Conservation (phyloP, 2,113 vertebrate genomes). For the Fulmarus glacialis region DNA sequence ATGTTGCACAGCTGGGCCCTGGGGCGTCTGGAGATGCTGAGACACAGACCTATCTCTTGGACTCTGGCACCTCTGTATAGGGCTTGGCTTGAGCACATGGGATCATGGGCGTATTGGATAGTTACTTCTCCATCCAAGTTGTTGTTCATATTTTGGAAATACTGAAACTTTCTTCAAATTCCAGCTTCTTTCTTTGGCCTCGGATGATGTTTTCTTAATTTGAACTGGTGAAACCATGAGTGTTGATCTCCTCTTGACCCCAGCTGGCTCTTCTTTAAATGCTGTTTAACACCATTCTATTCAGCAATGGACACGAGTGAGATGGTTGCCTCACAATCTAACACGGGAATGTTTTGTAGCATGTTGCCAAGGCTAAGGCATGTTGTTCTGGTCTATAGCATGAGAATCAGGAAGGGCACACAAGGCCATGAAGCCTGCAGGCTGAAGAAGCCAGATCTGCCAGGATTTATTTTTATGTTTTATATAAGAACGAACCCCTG, state of each 20-base stretch:
- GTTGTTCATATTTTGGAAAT: neutral
- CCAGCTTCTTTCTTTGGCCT: neutral
- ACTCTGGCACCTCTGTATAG: neutral
- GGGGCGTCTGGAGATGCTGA: neutral
- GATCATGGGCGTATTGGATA: neutral
- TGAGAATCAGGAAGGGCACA: neutral
- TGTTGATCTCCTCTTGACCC: neutral
- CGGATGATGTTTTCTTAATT: neutral
- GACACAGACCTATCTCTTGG: neutral
- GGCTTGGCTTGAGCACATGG: neutral
- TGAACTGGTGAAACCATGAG: neutral
- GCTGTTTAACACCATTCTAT: neutral
- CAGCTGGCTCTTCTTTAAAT: neutral
- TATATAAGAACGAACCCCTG: neutral
- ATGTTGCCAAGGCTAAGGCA: neutral
- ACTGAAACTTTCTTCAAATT: neutral
- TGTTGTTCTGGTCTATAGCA: slow-evolving; percentile 36
- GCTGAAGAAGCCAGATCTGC: neutral
- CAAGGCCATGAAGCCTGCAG: neutral
- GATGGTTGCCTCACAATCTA: neutral
- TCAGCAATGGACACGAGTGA: neutral
- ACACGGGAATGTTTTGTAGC: neutral
- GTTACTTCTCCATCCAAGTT: neutral
- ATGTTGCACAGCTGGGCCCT: neutral
- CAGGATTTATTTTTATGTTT: neutral